Evolutionary conservation across 1,140 invertebrate genomes (phyloP).

Genomic region (Onthophagus taurus): DNA sequence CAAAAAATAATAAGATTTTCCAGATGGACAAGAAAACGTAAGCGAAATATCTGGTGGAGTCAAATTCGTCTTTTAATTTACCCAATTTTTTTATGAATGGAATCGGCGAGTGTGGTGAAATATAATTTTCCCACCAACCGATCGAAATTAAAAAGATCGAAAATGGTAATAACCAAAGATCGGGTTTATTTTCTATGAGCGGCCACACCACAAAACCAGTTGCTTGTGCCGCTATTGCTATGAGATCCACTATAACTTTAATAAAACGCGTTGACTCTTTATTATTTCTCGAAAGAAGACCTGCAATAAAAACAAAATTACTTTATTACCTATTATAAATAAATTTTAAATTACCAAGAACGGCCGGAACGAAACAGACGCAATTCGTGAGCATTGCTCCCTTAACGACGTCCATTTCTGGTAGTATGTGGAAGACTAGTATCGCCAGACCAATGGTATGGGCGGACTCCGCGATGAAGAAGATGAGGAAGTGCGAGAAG

Average conservation of each 20-base stretch:
- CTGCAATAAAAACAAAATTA: slow-evolving; percentile 38
- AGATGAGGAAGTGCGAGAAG: slow-evolving; percentile 54
- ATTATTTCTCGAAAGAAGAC: slow-evolving; percentile 66
- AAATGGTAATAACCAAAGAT: slow-evolving; percentile 76
- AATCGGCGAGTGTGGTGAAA: slow-evolving; percentile 70
- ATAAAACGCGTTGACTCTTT: slow-evolving; percentile 70
- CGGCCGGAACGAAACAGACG: slow-evolving; percentile 77
- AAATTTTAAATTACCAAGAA: slow-evolving; percentile 50
- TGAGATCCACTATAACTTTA: slow-evolving; percentile 72
- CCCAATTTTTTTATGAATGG: slow-evolving; percentile 70
- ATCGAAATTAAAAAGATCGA: slow-evolving; percentile 77
- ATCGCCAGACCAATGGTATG: slow-evolving; percentile 78
- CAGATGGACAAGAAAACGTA: slow-evolving; percentile 82
- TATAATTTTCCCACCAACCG: slow-evolving; percentile 97
- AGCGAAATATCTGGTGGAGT: slow-evolving; percentile 72
- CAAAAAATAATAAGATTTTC: slow-evolving; percentile 77
- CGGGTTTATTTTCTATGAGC: slow-evolving; percentile 54
- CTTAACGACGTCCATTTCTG: slow-evolving; percentile 84
- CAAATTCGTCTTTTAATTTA: slow-evolving; percentile 71
- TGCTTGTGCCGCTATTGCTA: slow-evolving; percentile 73
- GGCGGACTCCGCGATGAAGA: slow-evolving; percentile 74
- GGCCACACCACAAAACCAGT: slow-evolving; percentile 88
- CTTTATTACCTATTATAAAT: neutral
- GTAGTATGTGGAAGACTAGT: slow-evolving; percentile 78
- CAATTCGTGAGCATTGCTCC: slow-evolving; percentile 91